These are phyloP conservation scores for Myotis lucifugus DNA, from an alignment of 2,113 vertebrate species.

Conservation along the genomic window DNA sequence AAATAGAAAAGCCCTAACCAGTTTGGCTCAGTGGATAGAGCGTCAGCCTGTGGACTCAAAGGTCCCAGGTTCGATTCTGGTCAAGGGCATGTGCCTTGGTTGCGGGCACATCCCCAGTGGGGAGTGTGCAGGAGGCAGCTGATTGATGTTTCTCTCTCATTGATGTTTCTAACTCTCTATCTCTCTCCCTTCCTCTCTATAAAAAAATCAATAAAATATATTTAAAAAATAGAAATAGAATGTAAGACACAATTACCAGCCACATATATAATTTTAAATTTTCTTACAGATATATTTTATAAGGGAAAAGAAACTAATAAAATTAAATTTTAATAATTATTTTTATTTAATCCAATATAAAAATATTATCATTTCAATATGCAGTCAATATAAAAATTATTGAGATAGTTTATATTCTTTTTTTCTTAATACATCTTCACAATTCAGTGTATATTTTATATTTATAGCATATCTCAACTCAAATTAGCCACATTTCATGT, in stretches of 20 bases:
- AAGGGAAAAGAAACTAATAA: constrained; percentile 13
- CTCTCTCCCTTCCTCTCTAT: too few species aligned
- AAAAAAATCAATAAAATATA: too few species aligned
- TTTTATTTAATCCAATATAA: neutral
- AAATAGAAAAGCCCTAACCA: too few species aligned
- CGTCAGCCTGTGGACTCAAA: too few species aligned
- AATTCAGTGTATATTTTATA: neutral
- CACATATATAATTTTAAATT: constrained; percentile 33
- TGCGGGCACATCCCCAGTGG: too few species aligned
- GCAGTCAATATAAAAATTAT: constrained; percentile 9
- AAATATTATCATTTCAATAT: constrained; percentile 40
- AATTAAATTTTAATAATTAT: constrained; percentile 34
- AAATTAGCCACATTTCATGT: neutral
- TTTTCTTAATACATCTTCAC: neutral
- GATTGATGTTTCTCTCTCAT: too few species aligned
- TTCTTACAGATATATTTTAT: neutral
- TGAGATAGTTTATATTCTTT: neutral
- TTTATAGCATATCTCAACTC: neutral
- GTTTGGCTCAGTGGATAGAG: too few species aligned
- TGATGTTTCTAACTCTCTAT: too few species aligned
- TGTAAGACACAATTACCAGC: neutral
- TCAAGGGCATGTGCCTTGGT: too few species aligned
- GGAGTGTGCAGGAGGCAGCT: too few species aligned
- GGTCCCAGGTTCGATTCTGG: too few species aligned
- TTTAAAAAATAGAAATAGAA: neutral